Conservation (phyloP, 2,113 vertebrate genomes). For the Percina caprodes region DNA sequence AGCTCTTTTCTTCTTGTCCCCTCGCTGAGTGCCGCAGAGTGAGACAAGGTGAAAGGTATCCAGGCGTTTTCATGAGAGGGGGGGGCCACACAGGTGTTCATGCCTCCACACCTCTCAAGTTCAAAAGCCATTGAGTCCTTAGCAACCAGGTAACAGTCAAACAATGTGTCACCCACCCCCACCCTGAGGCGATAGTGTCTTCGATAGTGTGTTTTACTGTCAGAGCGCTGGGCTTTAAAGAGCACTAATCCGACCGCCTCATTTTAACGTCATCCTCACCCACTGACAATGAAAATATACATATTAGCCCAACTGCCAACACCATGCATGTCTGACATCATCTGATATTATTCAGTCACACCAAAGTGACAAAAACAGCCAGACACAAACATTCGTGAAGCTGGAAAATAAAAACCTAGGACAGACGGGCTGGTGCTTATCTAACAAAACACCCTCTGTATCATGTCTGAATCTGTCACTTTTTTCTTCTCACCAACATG, state of each 20-base stretch:
- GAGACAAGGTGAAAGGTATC: conserved; percentile 83
- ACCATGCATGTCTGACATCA: conserved; percentile 33
- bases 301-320: conserved; percentile 32
- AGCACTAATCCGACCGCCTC: conserved; percentile 17
- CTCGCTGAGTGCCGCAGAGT: conserved; percentile 75
- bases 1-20: conserved; percentile 74
- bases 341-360: conserved; percentile 41
- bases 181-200: conserved; percentile 59
- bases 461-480: conserved; percentile 56
- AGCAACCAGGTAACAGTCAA: conserved; percentile 78
- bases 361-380: conserved; percentile 41
- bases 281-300: conserved; percentile 60
- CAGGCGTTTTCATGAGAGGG: conserved; percentile 48
- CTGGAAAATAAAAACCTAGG: conserved; percentile 53
- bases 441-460: conserved; percentile 52
- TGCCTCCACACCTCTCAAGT: conserved; percentile 84
- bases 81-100: conserved; percentile 83
- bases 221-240: conserved; percentile 29
- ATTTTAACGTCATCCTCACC: conserved; percentile 29
- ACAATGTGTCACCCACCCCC: conserved; percentile 72
- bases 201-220: conserved; percentile 63
- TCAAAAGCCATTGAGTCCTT: conserved; percentile 82
- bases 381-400: conserved; percentile 47
- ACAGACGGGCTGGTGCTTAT: conserved; percentile 50
- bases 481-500: conserved; percentile 25